Percentiles rank a stretch among this genome's conserved stretches.
These are phyloP conservation scores for Solea solea DNA, from an alignment of 2,113 vertebrate genomes.

Conservation along the genomic window DNA sequence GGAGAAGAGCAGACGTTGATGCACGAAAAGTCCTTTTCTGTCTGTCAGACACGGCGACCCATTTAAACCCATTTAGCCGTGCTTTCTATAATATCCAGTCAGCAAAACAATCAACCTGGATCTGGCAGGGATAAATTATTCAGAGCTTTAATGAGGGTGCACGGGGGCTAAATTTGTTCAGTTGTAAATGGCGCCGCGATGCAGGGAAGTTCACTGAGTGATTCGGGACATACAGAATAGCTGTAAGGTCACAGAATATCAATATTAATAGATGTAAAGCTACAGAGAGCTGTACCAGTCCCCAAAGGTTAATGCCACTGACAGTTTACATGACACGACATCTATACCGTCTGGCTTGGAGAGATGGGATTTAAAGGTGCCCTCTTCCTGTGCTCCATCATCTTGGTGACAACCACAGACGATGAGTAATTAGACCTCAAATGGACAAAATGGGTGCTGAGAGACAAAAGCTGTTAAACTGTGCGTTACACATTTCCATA, in stretches of 20 bases:
- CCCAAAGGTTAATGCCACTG: constrained; percentile 57
- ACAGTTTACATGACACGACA: constrained; percentile 46
- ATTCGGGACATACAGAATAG: constrained; percentile 53
- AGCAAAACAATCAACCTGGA: constrained; percentile 47
- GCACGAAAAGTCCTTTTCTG: constrained; percentile 35
- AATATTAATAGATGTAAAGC: constrained; percentile 72
- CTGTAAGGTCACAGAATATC: constrained; percentile 66
- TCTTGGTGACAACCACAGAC: constrained; percentile 13
- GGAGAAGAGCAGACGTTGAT: constrained; percentile 38
- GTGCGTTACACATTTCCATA: background rate
- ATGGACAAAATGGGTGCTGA: background rate
- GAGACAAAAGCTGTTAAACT: constrained; percentile 10
- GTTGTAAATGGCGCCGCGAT: constrained; percentile 49
- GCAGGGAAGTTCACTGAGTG: constrained; percentile 50
- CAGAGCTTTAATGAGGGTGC: constrained; percentile 66
- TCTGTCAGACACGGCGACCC: constrained; percentile 49
- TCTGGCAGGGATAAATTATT: constrained; percentile 69
- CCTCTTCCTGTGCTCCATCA: constrained; percentile 17
- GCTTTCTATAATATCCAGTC: constrained; percentile 45
- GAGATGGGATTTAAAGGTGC: constrained; percentile 34
- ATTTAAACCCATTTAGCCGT: constrained; percentile 59
- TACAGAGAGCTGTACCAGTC: constrained; percentile 34
- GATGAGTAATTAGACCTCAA: constrained; percentile 8
- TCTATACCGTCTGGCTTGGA: constrained; percentile 21
- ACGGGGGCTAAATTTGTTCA: constrained; percentile 50